Base-by-base conservation (phyloP, 2,888 invertebrate genomes). In the Fissipunctia ypsillon region DNA sequence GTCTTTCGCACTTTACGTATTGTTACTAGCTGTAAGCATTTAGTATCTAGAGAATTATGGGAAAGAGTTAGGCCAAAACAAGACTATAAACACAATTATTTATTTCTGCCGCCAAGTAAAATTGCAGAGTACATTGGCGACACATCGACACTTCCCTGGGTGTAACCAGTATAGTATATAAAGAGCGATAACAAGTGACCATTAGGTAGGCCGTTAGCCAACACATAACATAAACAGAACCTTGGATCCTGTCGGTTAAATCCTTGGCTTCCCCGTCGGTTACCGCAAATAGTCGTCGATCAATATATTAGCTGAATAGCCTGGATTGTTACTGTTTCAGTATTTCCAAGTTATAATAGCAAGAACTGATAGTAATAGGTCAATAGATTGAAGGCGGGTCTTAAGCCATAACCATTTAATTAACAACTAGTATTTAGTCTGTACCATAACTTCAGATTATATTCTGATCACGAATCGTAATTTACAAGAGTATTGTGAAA, bases 401-500 rank as follows among this genome's bases (percentile, higher is more conserved):
- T 64, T 48, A 57, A 60, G 35, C 54, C 41, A 68, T 56, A 45
- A 41, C 52, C 43, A 65, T 80, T 52, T 45, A 61, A 67, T 80
- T 69, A 75, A 69, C 67, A 67, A 69, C 54, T 50, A 43, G 57
- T 76, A 69, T 80, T 78, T 63, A 75, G 76, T 48, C n/a, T n/a
- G 31, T 61, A 59, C 56, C 71, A 71, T 83, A 75, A 83, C 61
- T 83, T 76, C 48, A 45, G 65, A 54, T 67, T 57, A 56, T 78
- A 69, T 73, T 73, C 69, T 38, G 59, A 80, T 70, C 70, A 82
- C 73, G 71, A 77, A 73, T 74, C 31, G 57, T 77, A 78, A 87
- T 73, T 82, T 67, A 81, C 74, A 78, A 83, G 60, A 41, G 38
- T 41, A 73, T 82, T 82, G 78, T 57, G 69, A 66, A 80, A 82